A percentile compares a stretch with the other conserved stretches of the same genome.
Evolutionary conservation across 2,113 vertebrate species (phyloP).

Genomic region (Tetrax tetrax): DNA sequence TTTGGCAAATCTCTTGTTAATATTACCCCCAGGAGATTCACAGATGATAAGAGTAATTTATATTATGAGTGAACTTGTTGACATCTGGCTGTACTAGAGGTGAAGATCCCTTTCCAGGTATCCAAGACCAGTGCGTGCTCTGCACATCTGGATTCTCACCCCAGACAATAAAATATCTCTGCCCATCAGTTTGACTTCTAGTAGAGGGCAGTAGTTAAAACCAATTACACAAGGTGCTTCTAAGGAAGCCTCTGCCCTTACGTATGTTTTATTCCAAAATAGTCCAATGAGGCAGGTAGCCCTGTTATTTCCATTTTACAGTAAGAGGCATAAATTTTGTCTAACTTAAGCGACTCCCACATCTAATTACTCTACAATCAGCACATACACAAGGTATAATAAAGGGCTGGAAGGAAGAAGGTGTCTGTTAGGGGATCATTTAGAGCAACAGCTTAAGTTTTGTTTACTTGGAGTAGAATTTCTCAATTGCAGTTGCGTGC

Average conservation of each 20-base stretch:
- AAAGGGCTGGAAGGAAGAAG: not conserved
- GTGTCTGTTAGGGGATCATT: not conserved
- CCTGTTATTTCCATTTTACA: not conserved
- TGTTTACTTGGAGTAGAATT: not conserved
- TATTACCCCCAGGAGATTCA: not conserved
- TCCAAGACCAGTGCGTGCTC: not conserved
- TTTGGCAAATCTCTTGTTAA: not conserved
- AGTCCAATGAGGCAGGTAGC: accelerated
- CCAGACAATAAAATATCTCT: not conserved
- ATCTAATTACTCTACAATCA: not conserved
- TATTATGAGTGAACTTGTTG: not conserved
- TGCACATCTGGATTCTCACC: not conserved
- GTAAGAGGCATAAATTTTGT: not conserved
- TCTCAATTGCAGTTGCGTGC: not conserved
- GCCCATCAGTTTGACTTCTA: not conserved
- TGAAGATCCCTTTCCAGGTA: not conserved
- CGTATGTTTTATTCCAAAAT: not conserved
- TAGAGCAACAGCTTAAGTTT: not conserved
- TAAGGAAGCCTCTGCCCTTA: not conserved
- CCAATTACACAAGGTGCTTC: not conserved
- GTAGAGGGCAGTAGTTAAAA: not conserved
- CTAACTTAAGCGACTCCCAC: not conserved
- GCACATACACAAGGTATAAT: not conserved
- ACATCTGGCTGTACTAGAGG: not conserved
- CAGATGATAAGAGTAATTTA: not conserved